Evolutionary conservation across 2,888 invertebrate genomes (phyloP).

Genomic region (Meiosimyza decipiens): DNA sequence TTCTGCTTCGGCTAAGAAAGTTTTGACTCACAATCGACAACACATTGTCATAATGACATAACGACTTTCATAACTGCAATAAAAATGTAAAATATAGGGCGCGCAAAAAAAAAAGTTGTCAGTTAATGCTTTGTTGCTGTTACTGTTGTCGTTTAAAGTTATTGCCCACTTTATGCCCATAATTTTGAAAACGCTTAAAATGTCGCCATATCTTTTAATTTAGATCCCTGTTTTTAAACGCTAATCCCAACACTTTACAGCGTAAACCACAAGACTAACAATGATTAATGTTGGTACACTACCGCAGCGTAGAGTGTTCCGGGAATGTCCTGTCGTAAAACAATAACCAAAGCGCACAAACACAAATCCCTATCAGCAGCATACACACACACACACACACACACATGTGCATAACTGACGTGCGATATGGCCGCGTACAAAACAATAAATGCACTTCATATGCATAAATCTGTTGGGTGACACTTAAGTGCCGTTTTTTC

Average conservation of each 20-base stretch:
- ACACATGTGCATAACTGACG: not conserved
- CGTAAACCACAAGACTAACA: conserved; percentile 28
- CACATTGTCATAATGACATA: too few relatives aligned
- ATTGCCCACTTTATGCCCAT: too few relatives aligned
- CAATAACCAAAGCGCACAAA: conserved; percentile 1
- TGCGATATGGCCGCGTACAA: not conserved
- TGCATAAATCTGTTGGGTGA: conserved; percentile 62
- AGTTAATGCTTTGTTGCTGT: too few relatives aligned
- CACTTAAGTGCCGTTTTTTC: conserved; percentile 51
- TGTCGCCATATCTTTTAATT: conserved; percentile 17
- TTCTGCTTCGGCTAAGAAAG: too few relatives aligned
- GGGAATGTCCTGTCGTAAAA: conserved; percentile 36
- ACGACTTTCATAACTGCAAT: too few relatives aligned
- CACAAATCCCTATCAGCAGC: not conserved
- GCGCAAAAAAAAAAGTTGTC: too few relatives aligned
- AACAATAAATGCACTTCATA: conserved; percentile 34
- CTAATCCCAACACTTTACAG: conserved; percentile 32
- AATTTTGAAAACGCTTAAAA: conserved; percentile 2
- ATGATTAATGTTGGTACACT: conserved; percentile 34
- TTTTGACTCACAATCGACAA: too few relatives aligned
- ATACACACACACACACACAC: too few relatives aligned
- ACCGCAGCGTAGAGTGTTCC: conserved; percentile 27
- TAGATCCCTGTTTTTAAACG: conserved; percentile 24
- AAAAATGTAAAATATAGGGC: too few relatives aligned
- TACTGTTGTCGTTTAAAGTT: too few relatives aligned